These are phyloP conservation scores for Polyploca ridens DNA, from an alignment of 2,888 invertebrate genomes.

Conservation along the genomic window DNA sequence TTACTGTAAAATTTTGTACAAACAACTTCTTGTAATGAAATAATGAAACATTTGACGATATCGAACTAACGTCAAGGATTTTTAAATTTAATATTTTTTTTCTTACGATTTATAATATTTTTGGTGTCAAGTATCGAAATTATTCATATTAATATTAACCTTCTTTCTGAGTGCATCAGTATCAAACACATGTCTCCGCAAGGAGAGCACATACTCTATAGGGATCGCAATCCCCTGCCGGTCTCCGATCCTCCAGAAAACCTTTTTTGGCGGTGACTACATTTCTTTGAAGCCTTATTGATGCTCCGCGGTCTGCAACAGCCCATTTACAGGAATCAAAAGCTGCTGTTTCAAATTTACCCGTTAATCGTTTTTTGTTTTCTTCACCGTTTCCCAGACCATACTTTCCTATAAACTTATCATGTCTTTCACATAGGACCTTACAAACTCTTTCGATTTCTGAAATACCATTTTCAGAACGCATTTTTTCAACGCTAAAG, in stretches of 20 bases:
- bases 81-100: not conserved
- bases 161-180: slow-evolving; percentile 11
- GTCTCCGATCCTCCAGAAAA: slow-evolving; percentile 96
- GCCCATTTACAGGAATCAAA: slow-evolving; percentile 95
- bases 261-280: slow-evolving; percentile 94
- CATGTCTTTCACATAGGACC: slow-evolving; percentile 71
- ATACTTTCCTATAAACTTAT: slow-evolving; percentile 94
- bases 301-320: slow-evolving; percentile 95
- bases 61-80: not conserved
- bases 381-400: slow-evolving; percentile 95
- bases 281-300: slow-evolving; percentile 95
- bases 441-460: slow-evolving; percentile 96
- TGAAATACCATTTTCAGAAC: slow-evolving; percentile 88
- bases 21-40: too few relatives aligned
- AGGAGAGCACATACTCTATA: slow-evolving; percentile 85
- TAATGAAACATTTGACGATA: too few relatives aligned
- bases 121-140: not conserved
- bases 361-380: slow-evolving; percentile 96
- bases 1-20: not conserved
- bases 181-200: slow-evolving; percentile 56
- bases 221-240: slow-evolving; percentile 96
- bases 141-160: not conserved
- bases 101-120: not conserved
- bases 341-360: slow-evolving; percentile 96
- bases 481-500: slow-evolving; percentile 94